Evolutionary conservation across 2,797 vertebrate genomes (phyloP).

Genomic region (Periophthalmus magnuspinnatus): DNA sequence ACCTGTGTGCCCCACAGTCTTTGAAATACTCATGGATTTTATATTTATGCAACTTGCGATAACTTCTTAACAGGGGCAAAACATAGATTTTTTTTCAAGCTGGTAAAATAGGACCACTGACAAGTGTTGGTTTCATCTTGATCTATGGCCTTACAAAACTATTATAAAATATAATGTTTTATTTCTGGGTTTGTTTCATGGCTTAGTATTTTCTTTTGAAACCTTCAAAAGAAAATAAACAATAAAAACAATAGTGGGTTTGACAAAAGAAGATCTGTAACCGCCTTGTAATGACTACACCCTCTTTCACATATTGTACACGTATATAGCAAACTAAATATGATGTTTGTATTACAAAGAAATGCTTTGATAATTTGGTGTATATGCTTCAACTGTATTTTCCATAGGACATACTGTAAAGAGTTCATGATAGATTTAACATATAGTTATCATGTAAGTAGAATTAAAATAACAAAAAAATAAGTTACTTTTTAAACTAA

Average conservation of each 20-base stretch:
- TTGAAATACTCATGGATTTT: not conserved
- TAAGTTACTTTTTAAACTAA: not conserved
- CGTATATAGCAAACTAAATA: conserved; percentile 1
- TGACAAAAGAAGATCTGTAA: conserved; percentile 4
- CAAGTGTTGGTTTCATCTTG: not conserved
- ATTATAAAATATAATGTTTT: not conserved
- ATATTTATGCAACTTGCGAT: not conserved
- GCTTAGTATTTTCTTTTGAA: not conserved
- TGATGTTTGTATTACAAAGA: not conserved
- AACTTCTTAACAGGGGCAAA: not conserved
- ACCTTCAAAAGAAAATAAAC: conserved; percentile 8
- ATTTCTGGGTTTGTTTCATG: conserved; percentile 1
- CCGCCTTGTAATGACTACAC: not conserved
- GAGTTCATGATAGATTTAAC: not conserved
- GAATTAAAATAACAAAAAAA: not conserved
- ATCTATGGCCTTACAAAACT: not conserved
- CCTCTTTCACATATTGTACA: not conserved
- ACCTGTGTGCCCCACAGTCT: conserved; percentile 46
- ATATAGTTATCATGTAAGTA: not conserved
- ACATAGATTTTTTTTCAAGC: not conserved
- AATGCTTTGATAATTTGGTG: not conserved
- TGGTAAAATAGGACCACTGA: not conserved
- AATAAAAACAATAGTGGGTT: conserved; percentile 1
- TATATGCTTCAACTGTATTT: not conserved
- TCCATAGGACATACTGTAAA: not conserved